Evolutionary conservation across 2,797 vertebrate genomes (phyloP).

Genomic region (Antennarius maculatus): DNA sequence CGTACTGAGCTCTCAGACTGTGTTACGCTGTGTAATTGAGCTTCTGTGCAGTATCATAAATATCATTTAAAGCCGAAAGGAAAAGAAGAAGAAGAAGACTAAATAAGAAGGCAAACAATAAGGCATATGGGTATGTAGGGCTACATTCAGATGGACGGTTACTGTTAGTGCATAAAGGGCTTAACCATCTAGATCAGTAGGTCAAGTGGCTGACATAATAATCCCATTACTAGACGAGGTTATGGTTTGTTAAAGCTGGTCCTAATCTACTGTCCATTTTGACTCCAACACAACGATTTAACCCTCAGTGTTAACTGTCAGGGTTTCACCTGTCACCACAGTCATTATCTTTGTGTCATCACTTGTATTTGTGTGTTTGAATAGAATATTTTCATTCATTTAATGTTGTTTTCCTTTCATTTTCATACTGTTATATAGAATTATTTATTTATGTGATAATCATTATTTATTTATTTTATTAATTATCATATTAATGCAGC

Average conservation of each 20-base stretch:
- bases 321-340: constrained; percentile 24
- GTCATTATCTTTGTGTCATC: background rate
- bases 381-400: background rate
- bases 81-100: too few species aligned
- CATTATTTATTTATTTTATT: background rate
- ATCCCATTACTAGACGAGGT: constrained; percentile 67
- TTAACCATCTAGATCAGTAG: constrained; percentile 74
- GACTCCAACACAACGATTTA: constrained; percentile 20
- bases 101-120: constrained; percentile 26
- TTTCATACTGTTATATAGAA: background rate
- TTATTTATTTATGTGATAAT: background rate
- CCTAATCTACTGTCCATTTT: constrained; percentile 67
- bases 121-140: constrained; percentile 11
- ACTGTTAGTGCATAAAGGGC: constrained; percentile 43
- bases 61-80: too few species aligned
- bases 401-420: background rate
- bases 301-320: constrained; percentile 25
- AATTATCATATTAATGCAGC: background rate
- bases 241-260: constrained; percentile 65
- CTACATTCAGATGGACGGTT: constrained; percentile 45
- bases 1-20: background rate
- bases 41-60: background rate
- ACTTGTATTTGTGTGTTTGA: background rate
- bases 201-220: constrained; percentile 70
- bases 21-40: constrained; percentile 9